Conservation (phyloP, 1,140 invertebrate genomes). For the Drosophila takahashii region DNA sequence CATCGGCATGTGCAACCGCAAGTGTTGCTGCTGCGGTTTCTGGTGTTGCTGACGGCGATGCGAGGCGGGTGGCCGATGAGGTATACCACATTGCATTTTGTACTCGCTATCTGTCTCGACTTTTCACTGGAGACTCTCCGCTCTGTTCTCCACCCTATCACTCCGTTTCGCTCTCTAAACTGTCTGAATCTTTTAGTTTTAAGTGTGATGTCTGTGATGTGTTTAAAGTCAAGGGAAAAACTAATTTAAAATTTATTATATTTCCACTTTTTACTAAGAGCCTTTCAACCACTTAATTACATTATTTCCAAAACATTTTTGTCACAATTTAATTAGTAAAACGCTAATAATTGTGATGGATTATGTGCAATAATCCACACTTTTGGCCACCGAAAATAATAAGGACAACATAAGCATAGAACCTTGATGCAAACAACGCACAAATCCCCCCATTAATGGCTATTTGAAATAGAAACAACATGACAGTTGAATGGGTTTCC, state of each 20-base stretch:
- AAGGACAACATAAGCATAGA: background rate
- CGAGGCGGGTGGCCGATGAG: slow-evolving; percentile 43
- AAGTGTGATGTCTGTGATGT: slow-evolving; percentile 8
- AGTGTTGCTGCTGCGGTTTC: slow-evolving; percentile 23
- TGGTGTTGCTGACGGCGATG: slow-evolving; percentile 19
- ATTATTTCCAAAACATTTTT: background rate
- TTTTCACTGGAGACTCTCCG: slow-evolving; percentile 10
- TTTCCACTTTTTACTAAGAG: background rate
- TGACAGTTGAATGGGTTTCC: slow-evolving; percentile 1
- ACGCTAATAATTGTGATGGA: background rate
- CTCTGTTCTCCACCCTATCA: slow-evolving; percentile 1
- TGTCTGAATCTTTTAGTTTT: background rate
- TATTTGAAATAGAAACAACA: slow-evolving; percentile 2
- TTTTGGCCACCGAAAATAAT: background rate
- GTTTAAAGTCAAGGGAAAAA: background rate
- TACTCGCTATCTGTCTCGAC: slow-evolving; percentile 33
- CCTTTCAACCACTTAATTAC: background rate
- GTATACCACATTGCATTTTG: slow-evolving; percentile 48
- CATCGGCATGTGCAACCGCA: slow-evolving; percentile 15
- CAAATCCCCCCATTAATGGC: background rate
- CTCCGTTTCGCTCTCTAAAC: background rate
- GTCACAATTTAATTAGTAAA: slow-evolving; percentile 1
- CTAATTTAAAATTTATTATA: background rate
- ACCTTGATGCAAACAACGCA: background rate
- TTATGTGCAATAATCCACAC: slow-evolving; percentile 1